Evolutionary conservation across 1,140 invertebrate genomes (phyloP), one percentile per base, ranked within the genome.

Genomic region (Leptinotarsa defecta): DNA sequence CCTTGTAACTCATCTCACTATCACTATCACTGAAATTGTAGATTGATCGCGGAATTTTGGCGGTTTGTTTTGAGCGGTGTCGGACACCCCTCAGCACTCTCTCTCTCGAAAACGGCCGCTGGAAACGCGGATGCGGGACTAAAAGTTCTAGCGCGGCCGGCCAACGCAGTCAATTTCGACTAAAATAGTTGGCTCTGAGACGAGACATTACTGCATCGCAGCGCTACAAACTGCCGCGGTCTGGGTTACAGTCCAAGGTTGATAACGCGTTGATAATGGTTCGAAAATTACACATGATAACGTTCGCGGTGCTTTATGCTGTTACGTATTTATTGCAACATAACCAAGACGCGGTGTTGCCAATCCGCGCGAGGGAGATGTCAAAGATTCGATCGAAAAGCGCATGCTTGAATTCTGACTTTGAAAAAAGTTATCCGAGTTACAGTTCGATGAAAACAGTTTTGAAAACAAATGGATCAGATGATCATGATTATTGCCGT

Each of bases 1-100:
- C 85, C 79, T 85, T 85, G 80, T 84, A 85, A 79, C 84, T 85
- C 85, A 86, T 86, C 81, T 85, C 84, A 85, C 84, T 85, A 76
- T 85, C 83, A 85, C 83, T 84, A 78, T 85, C 83, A 85, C 83
- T 85, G 71, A 84, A 84, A 81, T 84, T 84, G 78, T 83, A 84
- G 74, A 80, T 81, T 80, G 83, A 83, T 76, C 83, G 83, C 83
- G 83, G 83, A 85, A 85, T 85, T 83, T 85, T 85, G 83, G 77
- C 79, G 79, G 80, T 75, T 82, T 83, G 78, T 70, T 77, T 79
- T 78, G 78, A 81, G 80, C 78, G 80, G 83, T 78, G 77, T 74
- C 48, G 68, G 19, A 76, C 78, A 83, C 81, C 79, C 78, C 80
- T 81, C 80, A 74, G 69, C 77, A 17, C 76, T 73, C 68, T 61